Percentiles rank a stretch among this genome's conserved stretches.
These are phyloP conservation scores for Lycaon pictus DNA, from an alignment of 2,113 vertebrate genomes.

Conservation along the genomic window DNA sequence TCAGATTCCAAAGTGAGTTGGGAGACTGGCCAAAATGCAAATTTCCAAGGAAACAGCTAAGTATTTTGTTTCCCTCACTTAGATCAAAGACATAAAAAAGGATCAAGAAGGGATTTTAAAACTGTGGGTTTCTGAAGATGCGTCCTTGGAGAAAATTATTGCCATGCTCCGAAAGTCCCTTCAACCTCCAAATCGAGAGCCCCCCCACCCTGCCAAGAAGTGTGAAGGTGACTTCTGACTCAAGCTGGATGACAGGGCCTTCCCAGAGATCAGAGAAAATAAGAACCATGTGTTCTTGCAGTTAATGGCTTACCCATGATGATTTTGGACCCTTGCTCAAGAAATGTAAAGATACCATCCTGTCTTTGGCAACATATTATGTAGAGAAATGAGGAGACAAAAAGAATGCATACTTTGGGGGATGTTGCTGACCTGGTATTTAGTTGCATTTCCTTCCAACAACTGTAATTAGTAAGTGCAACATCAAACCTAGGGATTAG, in stretches of 20 bases:
- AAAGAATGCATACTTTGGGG: accelerated
- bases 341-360: neutral
- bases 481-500: neutral
- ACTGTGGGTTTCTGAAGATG: neutral
- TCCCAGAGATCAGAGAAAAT: neutral
- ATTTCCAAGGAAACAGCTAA: conserved; percentile 5
- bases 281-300: accelerated
- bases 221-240: neutral
- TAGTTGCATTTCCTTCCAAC: neutral
- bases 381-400: neutral
- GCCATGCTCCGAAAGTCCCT: neutral
- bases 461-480: neutral
- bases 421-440: neutral
- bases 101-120: neutral
- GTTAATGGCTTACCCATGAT: neutral
- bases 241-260: neutral
- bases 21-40: neutral
- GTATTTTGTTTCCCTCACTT: neutral
- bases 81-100: neutral
- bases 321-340: neutral
- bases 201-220: neutral
- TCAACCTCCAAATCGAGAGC: neutral
- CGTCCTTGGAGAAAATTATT: neutral
- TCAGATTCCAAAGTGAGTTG: neutral
- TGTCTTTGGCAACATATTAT: neutral